Base-by-base conservation (phyloP, 2,797 vertebrate genomes). In the Valencia hispanica region DNA sequence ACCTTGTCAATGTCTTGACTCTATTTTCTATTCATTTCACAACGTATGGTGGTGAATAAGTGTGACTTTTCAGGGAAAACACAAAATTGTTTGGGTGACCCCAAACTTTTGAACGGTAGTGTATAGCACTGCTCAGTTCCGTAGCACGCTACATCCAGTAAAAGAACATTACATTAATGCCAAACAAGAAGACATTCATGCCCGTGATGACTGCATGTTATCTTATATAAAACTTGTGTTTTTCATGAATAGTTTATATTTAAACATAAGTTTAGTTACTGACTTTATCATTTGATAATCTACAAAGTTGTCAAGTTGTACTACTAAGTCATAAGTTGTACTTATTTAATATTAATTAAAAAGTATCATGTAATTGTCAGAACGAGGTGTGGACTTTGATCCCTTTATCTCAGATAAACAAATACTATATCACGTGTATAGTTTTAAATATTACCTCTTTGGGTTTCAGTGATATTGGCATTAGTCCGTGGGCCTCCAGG, bases 401-500 rank as follows among this genome's bases (percentile, higher is more conserved):
- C 41, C 25, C 25, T 68, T 68, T 43, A 45, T 45, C 65, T 68
- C 65, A 27, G 6, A 68, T 18, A 68, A 68, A 68, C 63, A 66
- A 41, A n/a, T 41, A 66, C 63, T 66, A 41, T 25, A 66, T 41
- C 65, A 68, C 14, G 15, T 72, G 51, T 39, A 57, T 36, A 25
- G 17, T 70, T 65, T 75, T 34, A 0, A 57, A 36, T 17, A 43
- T 83, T 97, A 99, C 98, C 97, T 99, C 98, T 95, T 99, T 99
- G 68, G 98, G 97, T 91, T 96, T 97, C 80, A 99, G 90, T 79
- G 95, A 95, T 93, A 99, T 84, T 86, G 98, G 97, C 89, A 94
- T 98, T 66, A 99, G 93, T 73, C 98, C 98, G 79, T 99, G 98
- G 72, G 98, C 98, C 92, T 98, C 94, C 74, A 99, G 93, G 55